These are phyloP conservation scores for Spodoptera exigua DNA, from an alignment of 2,888 invertebrate genomes.

Conservation along the genomic window DNA sequence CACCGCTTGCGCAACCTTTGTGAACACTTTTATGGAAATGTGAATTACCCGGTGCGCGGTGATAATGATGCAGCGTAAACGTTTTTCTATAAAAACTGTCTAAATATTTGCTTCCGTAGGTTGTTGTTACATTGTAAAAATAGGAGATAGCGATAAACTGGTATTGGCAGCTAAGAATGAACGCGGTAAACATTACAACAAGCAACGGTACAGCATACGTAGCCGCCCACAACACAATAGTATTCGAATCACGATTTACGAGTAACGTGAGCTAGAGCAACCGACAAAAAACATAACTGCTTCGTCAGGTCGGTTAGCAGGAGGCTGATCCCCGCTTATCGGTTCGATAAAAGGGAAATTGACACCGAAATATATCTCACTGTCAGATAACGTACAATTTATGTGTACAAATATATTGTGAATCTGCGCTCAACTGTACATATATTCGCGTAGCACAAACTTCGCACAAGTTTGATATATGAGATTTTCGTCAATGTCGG, in stretches of 20 bases:
- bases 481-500: conserved; percentile 68
- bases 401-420: conserved; percentile 34
- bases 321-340: conserved; percentile 36
- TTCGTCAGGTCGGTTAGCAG: conserved; percentile 36
- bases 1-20: conserved; percentile 54
- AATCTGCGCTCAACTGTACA: conserved; percentile 28
- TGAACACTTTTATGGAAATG: conserved; percentile 44
- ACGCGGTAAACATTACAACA: conserved; percentile 48
- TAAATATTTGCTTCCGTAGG: conserved; percentile 39
- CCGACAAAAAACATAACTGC: conserved; percentile 45
- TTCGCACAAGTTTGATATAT: conserved; percentile 64
- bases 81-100: conserved; percentile 36
- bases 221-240: conserved; percentile 51
- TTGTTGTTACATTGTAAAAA: conserved; percentile 41
- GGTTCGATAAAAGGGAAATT: conserved; percentile 49
- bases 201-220: conserved; percentile 39
- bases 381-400: conserved; percentile 47
- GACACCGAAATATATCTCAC: conserved; percentile 40
- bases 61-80: conserved; percentile 40
- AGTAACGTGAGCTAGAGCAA: conserved; percentile 20
- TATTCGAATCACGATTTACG: conserved; percentile 41
- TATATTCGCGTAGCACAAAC: conserved; percentile 39
- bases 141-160: conserved; percentile 39
- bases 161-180: conserved; percentile 38
- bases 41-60: conserved; percentile 44